Evolutionary conservation across 2,888 invertebrate genomes (phyloP), one percentile per base, ranked within the genome.

Genomic region (Callyntrura sp.): DNA sequence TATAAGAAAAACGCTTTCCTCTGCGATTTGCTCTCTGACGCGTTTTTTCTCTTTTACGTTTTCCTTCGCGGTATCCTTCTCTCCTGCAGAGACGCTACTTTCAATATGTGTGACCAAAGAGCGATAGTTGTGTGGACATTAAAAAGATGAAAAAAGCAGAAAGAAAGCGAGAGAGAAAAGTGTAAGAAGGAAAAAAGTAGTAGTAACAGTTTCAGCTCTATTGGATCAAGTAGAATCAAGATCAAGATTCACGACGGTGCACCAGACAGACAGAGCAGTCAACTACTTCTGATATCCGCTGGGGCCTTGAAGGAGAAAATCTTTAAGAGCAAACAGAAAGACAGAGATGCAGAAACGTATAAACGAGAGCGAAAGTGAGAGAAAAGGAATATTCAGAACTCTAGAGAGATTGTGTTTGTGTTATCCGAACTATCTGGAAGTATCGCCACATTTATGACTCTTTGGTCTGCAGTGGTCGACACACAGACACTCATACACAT

Each of bases 171-270:
- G 20, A 60, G 17, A 79, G 23, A 28, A 55, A 70, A 84, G 73
- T 48, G 62, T 28, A 55, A n/a, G 17, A 73, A 62, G 76, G 2
- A 51, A 20, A 23, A 20, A 60, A 25, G 60, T 17, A 60, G 62
- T 28, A 35, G 55, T 51, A 57, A 79, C 78, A 68, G 79, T 90
- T 85, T 90, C 90, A 62, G 90, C 85, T 90, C 81, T 90, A 90
- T 90, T 90, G 90, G 90, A 90, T 85, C 85, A 85, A 90, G 81
- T 85, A 85, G 90, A 90, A 85, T 90, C 90, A 90, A 85, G 90
- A 90, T 90, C 90, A 90, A 90, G 85, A 90, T 90, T 85, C 90
- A 90, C 90, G 82, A 85, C 79, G 85, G 78, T 85, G 70, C 89
- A 68, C 68, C 76, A 89, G 70, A 85, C 85, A 84, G 76, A 83